Evolutionary conservation across 2,888 invertebrate species (phyloP).

Genomic region (Invenusta paracnida): DNA sequence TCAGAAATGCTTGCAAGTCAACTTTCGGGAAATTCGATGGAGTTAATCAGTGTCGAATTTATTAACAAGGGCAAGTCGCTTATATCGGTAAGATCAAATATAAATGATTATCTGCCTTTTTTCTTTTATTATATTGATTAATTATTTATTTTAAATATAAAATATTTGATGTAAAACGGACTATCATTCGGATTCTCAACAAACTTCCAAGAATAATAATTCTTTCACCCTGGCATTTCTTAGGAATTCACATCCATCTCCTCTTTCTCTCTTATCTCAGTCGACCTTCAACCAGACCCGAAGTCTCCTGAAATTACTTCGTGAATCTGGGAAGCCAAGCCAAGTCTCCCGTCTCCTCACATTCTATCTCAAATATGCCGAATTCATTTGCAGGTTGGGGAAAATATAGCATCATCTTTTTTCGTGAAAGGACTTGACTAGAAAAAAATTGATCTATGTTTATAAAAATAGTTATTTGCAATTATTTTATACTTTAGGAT

Average conservation of each 20-base stretch:
- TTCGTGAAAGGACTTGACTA: too few relatives aligned
- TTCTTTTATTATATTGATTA: neutral
- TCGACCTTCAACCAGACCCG: neutral
- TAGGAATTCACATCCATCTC: too few relatives aligned
- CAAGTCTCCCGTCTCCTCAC: neutral
- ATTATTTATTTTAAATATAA: neutral
- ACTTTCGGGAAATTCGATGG: neutral
- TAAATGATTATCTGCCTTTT: neutral
- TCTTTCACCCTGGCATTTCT: too few relatives aligned
- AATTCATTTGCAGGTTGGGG: neutral
- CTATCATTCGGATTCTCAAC: too few relatives aligned
- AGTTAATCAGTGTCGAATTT: neutral
- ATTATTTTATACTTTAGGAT: too few relatives aligned
- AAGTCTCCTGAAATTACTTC: neutral
- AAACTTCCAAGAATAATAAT: too few relatives aligned
- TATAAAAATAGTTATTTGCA: too few relatives aligned
- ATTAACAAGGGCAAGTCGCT: neutral
- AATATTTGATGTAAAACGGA: neutral
- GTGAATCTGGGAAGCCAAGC: neutral
- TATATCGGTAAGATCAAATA: neutral
- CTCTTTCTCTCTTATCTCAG: neutral
- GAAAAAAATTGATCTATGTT: too few relatives aligned
- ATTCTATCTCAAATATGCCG: neutral
- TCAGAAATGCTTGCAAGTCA: neutral
- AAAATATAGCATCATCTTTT: too few relatives aligned